Evolutionary conservation across 2,797 vertebrate species (phyloP), one percentile per base, ranked within the genome.

Genomic region (Rhabdophis nuchalis): DNA sequence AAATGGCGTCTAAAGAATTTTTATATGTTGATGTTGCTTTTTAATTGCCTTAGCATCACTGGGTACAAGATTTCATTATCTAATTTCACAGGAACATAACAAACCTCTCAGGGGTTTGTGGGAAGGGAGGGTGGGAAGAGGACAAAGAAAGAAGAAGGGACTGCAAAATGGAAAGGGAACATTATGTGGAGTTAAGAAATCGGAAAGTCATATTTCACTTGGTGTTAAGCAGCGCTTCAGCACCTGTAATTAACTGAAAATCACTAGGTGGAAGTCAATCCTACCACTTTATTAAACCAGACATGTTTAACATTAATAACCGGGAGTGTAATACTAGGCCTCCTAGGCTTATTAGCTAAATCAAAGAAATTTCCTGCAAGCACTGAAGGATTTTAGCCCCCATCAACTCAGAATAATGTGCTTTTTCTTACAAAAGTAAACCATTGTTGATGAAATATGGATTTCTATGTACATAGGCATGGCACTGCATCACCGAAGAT

Each of bases 1-100:
- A 93, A 89, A 95, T 89, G 88, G 92, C 64, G 25, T 93, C 88
- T 58, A 86, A 96, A 92, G 90, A 94, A 82, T 95, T 97, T 96
- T 94, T 92, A 94, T 95, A 88, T 0, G 0, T 68, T 90, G 85
- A 90, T 92, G 41, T 85, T 92, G 88, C n/a, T 95, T 94, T 91
- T 94, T 90, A 92, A 94, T 92, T 92, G 57, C 57, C 32, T 91
- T 41, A 25, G 68, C 93, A 60, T 93, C 93, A 56, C 88, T 92
- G 94, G 41, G 25, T 88, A 93, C 91, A 96, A 94, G 91, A n/a
- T 11, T 93, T 95, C 92, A 92, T 61, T 46, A 82, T 36, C n/a
- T 90, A 88, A 85, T 72, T 93, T 93, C 77, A 89, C 89, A 56
- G 95, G 93, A 93, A 95, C 36, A 89, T 16, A 89, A 52, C 3